Base-by-base conservation (phyloP, 2,113 vertebrate genomes). In the Amia ocellicauda region DNA sequence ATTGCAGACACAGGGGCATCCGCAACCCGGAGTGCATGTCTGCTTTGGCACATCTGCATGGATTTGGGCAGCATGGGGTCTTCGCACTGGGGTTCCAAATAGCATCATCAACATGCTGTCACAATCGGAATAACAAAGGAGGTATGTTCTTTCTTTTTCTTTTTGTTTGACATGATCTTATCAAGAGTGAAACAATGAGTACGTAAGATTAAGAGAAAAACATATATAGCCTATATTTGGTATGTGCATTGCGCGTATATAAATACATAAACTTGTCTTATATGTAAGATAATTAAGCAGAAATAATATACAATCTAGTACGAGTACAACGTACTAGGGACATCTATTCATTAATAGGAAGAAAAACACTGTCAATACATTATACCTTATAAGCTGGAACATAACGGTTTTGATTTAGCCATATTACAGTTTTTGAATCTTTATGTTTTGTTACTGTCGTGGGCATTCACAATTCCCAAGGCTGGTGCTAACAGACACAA, bases 1-100 rank as follows among this genome's bases (percentile, higher is more conserved):
- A 17, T 63, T 49, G 57, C 24, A 29, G 42, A 58, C 2, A 31
- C 23, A 9, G 55, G 16, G 11, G 54, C n/a, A 36, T 5, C 4
- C 20, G 31, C 23, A n/a, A 16, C 26, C 11, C 14, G 31, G 17
- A 40, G 17, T 26, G 41, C 41, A 62, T 62, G 27, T 51, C 41
- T 55, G 50, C 4, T 47, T 40, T 19, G n/a, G n/a, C n/a, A n/a
- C n/a, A n/a, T n/a, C n/a, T n/a, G n/a, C 67, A 29, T 31, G 60
- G 24, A 49, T 36, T 24, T 60, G 65, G 36, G 26, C 36, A 10
- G 4, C 29, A 41, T 36, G 26, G 28, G 57, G 17, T 28, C 31
- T 26, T 26, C 17, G 3, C 36, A 50, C 29, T 20, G 36, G 19
- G 28, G 51, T 24, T 58, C 45, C 2, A 27, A 52, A 20, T 13